These are phyloP conservation scores for Anthopleura sola DNA, from an alignment of 64 coral and sea anemone genomes.

Conservation along the genomic window DNA sequence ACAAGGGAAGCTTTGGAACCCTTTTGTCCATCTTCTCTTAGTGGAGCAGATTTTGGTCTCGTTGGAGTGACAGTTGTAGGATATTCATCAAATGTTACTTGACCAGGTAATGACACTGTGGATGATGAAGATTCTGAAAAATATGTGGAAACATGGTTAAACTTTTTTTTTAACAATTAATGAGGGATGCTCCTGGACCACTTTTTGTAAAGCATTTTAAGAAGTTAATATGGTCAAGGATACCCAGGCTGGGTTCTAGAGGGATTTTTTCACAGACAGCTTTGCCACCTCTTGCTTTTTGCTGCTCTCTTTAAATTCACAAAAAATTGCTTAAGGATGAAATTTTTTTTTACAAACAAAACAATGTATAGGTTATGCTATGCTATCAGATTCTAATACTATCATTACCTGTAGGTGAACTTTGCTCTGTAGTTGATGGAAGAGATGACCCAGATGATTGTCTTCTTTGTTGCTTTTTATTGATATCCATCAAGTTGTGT, in stretches of 20 bases:
- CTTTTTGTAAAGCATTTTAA: too few relatives aligned
- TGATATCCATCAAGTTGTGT: constrained; percentile 1
- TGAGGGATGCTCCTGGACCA: too few relatives aligned
- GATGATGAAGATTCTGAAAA: constrained; percentile 49
- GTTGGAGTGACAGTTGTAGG: background rate
- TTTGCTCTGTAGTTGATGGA: constrained; percentile 36
- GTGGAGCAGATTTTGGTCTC: constrained; percentile 17
- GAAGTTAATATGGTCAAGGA: too few relatives aligned
- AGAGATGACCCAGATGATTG: constrained; percentile 33
- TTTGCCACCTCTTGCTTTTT: too few relatives aligned
- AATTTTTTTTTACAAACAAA: too few relatives aligned
- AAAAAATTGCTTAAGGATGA: too few relatives aligned
- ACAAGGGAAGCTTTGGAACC: constrained; percentile 6
- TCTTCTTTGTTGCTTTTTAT: background rate
- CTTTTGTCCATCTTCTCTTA: background rate
- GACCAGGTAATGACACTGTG: constrained; percentile 61
- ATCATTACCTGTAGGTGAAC: constrained; percentile 45
- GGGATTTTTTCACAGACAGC: too few relatives aligned
- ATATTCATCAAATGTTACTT: constrained; percentile 43
- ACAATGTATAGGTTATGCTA: too few relatives aligned
- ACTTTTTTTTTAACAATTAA: background rate
- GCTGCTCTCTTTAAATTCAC: too few relatives aligned
- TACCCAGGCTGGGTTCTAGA: too few relatives aligned
- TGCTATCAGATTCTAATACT: too few relatives aligned
- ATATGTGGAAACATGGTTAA: background rate